Evolutionary conservation across 2,113 vertebrate species (phyloP), one percentile per base, ranked within the genome.

Genomic region (Gallinago undulata): DNA sequence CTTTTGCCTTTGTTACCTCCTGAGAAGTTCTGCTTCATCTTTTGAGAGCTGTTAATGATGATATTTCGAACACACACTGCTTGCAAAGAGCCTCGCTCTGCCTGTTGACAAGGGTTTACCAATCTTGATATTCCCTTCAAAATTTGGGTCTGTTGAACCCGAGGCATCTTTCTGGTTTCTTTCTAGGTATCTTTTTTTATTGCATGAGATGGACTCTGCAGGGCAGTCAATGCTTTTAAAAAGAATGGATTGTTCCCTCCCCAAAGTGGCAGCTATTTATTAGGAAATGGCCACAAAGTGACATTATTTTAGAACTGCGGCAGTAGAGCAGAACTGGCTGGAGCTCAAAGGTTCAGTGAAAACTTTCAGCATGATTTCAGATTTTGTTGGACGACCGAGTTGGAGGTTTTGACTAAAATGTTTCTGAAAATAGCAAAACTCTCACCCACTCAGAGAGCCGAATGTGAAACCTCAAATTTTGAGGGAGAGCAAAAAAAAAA

Each of bases 371-470:
- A 75, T 0, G 0, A 77, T 70, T 94, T 96, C 70, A 75, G 47
- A 90, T 84, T 81, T 94, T 74, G 28, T 24, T 92, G 86, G 48
- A 91, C 30, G 63, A 77, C 56, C 43, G 75, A 87, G 70, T 53
- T 74, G 59, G 59, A 96, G 63, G n/a, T 77, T 93, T 91, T 77
- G 55, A 91, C 63, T 86, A 59, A 91, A 90, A 77, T 23, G 63
- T 83, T 96, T 94, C 85, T 11, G 12, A 93, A 95, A 87, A 95
- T 84, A 93, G 45, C 19, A 85, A 57, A 89, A 50, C 55, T n/a
- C 35, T 84, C 25, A 74, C 55, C n/a, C 57, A 69, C 45, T 80
- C 75, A 67, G 62, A 90, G n/a, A 57, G 33, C 55, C 72, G 62
- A 79, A 95, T 69, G 31, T 35, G 41, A 79, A 96, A 85, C 68